Evolutionary conservation across 2,888 invertebrate species (phyloP), one percentile per base, ranked within the genome.

Genomic region (Leptopilina syphax): DNA sequence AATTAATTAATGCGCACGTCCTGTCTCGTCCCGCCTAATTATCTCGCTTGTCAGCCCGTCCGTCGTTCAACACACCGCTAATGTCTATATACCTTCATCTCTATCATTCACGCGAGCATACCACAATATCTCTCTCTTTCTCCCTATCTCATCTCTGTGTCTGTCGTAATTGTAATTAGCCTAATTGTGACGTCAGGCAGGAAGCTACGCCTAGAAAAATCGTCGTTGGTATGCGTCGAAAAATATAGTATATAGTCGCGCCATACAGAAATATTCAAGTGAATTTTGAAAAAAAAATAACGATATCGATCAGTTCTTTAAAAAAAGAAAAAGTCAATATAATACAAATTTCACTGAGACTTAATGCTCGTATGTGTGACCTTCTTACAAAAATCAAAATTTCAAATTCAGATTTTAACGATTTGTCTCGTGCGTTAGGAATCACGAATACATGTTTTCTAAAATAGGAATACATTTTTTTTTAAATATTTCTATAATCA

Each of bases 1-100:
- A 91, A 91, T 91, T 91, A 91, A 91, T 91, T 91, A 91, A 91
- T 91, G 90, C 91, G 91, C 91, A 91, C 91, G 91, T 91, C 91
- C 91, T 91, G 91, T 91, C 91, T 89, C 90, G 88, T 89, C 88
- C 89, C 89, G 88, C 85, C 90, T 91, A 91, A 91, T 91, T 91
- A 91, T 91, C 90, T 90, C 91, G 90, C 90, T 91, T 89, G 90
- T 90, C 90, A 88, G 87, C 87, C 85, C 86, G 86, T 81, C 83
- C 85, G 87, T 86, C 86, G 87, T 85, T 86, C 86, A 86, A 84
- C 85, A 85, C 87, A 86, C 88, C 86, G 88, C 85, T 86, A 88
- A 86, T 86, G 81, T 81, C 78, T 80, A 77, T 80, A 77, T 81
- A 79, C 73, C 84, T 77, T 78, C 81, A 44, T 77, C 76, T 77